phyloP scores from a whole-genome alignment of 2,888 invertebrate species.

The Cryptus viduatorius region DNA sequence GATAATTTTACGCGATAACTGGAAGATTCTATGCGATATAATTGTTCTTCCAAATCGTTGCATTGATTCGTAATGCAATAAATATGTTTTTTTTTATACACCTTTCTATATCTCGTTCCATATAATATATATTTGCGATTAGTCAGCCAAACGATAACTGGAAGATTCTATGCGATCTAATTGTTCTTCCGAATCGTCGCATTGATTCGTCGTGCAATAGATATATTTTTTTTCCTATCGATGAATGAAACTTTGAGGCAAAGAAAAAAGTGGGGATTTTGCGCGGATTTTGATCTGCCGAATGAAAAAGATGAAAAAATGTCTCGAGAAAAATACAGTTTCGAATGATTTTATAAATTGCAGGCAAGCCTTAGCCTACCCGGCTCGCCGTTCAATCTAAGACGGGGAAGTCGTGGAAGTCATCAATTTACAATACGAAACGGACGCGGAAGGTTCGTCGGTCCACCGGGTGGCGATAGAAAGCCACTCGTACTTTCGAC shows the following conservation, averaged over 20 bases:
- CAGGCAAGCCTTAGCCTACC: conserved; percentile 99
- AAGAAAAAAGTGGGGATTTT: background rate
- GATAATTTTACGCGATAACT: conserved; percentile 31
- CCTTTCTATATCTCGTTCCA: background rate
- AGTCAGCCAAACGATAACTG: conserved; percentile 33
- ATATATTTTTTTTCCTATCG: background rate
- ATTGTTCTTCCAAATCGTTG: conserved; percentile 26
- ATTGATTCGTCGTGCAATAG: conserved; percentile 16
- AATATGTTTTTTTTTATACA: background rate
- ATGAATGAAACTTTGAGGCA: background rate
- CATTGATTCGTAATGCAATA: conserved; percentile 22
- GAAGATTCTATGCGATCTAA: conserved; percentile 15
- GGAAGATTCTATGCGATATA: conserved; percentile 16
- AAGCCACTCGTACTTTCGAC: conserved; percentile 97
- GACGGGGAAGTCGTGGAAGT: conserved; percentile 95
- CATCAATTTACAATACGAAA: conserved; percentile 96
- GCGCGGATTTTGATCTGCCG: background rate
- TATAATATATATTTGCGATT: background rate
- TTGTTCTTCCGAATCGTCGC: conserved; percentile 25
- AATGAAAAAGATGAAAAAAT: conserved; percentile 4
- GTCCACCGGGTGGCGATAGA: conserved; percentile 93
- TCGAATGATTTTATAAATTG: conserved; percentile 76
- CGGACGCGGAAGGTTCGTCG: conserved; percentile 91
- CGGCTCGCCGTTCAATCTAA: conserved; percentile 97
- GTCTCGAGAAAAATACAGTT: conserved; percentile 33